phyloP scores from a whole-genome alignment of 2,797 vertebrate genomes.

The Eospalax fontanierii region DNA sequence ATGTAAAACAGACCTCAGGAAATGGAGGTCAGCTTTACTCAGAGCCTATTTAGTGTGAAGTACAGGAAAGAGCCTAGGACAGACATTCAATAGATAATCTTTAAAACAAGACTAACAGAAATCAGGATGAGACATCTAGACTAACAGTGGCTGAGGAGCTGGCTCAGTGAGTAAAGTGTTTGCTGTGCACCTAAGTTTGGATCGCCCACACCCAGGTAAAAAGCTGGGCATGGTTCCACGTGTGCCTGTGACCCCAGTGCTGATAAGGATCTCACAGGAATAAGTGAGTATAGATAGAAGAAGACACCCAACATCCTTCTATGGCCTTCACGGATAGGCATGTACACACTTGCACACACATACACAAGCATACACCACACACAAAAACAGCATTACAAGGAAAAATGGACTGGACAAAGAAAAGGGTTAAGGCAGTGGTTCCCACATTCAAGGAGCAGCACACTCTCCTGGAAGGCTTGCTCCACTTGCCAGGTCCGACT shows the following conservation, averaged over 20 bases:
- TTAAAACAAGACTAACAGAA: background rate
- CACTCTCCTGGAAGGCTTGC: background rate
- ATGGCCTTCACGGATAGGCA: background rate
- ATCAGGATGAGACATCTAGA: background rate
- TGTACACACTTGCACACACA: background rate
- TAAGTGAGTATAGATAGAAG: background rate
- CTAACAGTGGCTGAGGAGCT: background rate
- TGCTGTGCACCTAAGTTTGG: no score
- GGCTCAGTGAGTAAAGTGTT: background rate
- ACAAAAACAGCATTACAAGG: background rate
- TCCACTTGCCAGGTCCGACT: background rate
- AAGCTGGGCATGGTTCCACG: background rate
- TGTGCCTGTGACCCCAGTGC: background rate
- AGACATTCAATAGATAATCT: slow-evolving; percentile 39
- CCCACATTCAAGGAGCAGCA: background rate
- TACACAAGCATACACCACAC: background rate
- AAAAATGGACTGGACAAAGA: background rate
- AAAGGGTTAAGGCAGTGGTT: background rate
- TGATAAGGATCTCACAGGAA: background rate
- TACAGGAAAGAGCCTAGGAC: slow-evolving; percentile 9
- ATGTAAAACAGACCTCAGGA: slow-evolving; percentile 47
- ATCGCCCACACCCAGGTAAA: background rate
- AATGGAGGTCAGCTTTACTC: slow-evolving; percentile 39
- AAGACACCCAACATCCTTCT: background rate
- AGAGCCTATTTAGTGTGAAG: background rate